A percentile compares a stretch with the other conserved stretches of the same genome.
These are phyloP conservation scores for Gryllus longicercus DNA, from an alignment of 2,888 invertebrate genomes.

Conservation along the genomic window DNA sequence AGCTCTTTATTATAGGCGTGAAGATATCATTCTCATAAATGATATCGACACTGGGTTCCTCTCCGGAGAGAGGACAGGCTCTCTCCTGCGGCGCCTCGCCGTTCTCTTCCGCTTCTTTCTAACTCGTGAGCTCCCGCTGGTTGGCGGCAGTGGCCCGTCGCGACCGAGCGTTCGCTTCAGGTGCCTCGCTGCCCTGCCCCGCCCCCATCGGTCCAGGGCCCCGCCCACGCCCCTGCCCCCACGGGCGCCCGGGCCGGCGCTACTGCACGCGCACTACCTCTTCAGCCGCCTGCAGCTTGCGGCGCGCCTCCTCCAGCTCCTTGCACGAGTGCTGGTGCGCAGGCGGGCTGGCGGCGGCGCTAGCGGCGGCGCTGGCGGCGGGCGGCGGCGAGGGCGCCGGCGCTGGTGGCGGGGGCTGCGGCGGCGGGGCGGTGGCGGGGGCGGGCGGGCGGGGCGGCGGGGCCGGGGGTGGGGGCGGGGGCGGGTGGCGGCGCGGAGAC, in stretches of 20 bases:
- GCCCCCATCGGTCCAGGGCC: no score
- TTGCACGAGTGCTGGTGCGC: constrained; percentile 1
- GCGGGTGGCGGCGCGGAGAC: background rate
- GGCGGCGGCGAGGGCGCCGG: background rate
- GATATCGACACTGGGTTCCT: no score
- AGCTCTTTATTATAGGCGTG: no score
- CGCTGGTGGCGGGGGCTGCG: background rate
- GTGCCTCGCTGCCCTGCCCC: no score
- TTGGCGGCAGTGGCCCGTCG: no score
- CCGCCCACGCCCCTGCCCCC: background rate
- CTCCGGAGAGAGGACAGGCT: no score
- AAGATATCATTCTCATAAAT: no score
- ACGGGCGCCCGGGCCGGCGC: background rate
- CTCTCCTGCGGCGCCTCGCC: no score
- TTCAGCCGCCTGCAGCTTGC: constrained; percentile 31
- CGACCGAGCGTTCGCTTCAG: no score
- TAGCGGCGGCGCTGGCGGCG: background rate
- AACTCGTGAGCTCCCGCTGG: no score
- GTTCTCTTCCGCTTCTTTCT: no score
- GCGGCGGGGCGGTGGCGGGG: background rate
- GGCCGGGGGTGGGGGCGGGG: background rate
- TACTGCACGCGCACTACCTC: constrained; percentile 30
- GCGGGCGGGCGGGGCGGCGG: background rate
- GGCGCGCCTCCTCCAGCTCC: constrained; percentile 29
- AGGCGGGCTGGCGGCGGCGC: background rate